Conservation (phyloP, 1,140 invertebrate species). For the Drosophila orena region DNA sequence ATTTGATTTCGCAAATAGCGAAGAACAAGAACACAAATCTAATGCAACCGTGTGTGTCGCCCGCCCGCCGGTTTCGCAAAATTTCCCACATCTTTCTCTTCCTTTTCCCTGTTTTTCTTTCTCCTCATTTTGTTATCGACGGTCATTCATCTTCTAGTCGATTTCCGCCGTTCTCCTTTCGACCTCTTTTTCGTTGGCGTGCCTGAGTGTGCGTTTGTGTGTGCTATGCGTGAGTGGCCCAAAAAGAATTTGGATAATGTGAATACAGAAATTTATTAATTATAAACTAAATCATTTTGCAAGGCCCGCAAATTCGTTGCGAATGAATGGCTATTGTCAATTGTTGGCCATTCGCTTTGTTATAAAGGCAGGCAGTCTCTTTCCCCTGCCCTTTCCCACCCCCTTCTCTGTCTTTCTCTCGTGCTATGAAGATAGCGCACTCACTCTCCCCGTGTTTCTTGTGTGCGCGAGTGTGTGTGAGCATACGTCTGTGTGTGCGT, state of each 20-base stretch:
- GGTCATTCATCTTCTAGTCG: constrained; percentile 78
- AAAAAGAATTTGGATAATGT: constrained; percentile 19
- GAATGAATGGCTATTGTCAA: constrained; percentile 48
- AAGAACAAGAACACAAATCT: constrained; percentile 7
- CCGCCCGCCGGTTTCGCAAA: constrained; percentile 54
- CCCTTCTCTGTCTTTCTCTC: constrained; percentile 7
- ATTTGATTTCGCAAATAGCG: constrained; percentile 12
- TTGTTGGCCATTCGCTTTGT: constrained; percentile 50
- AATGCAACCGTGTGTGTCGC: constrained; percentile 59
- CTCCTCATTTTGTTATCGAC: constrained; percentile 73
- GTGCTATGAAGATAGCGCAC: not conserved
- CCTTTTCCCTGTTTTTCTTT: constrained; percentile 48
- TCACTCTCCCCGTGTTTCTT: not conserved
- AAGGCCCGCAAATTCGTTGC: constrained; percentile 31
- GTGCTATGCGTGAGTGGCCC: constrained; percentile 41
- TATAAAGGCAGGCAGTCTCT: constrained; percentile 33
- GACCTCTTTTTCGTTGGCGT: constrained; percentile 43
- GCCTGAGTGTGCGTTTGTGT: constrained; percentile 16
- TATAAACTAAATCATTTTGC: constrained; percentile 40
- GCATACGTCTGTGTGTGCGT: constrained; percentile 43
- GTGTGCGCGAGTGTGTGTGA: constrained; percentile 18
- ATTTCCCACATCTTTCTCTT: constrained; percentile 53
- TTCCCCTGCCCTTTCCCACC: constrained; percentile 6
- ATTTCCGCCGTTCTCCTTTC: constrained; percentile 61
- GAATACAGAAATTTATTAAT: constrained; percentile 35